These are phyloP conservation scores for Deroptyus accipitrinus DNA, from an alignment of 2,113 vertebrate genomes.

Conservation along the genomic window DNA sequence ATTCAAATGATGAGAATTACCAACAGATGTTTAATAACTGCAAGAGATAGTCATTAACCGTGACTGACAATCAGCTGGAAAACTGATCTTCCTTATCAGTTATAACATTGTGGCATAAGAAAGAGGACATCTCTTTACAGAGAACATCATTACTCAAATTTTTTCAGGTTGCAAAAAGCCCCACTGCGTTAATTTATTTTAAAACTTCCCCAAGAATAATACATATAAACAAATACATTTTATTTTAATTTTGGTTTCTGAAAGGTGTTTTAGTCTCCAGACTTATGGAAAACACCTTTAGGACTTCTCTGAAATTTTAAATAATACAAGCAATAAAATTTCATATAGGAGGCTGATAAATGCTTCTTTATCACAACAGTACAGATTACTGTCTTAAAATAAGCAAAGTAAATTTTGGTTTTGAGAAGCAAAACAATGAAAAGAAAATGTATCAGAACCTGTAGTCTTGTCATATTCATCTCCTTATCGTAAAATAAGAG, in stretches of 20 bases:
- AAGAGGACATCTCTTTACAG: background rate
- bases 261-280: background rate
- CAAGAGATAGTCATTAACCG: background rate
- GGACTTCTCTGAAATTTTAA: background rate
- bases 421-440: background rate
- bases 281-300: background rate
- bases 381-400: background rate
- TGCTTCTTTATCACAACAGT: background rate
- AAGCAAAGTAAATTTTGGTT: background rate
- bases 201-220: background rate
- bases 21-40: background rate
- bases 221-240: background rate
- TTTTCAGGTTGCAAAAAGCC: background rate
- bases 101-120: background rate
- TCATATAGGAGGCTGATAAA: background rate
- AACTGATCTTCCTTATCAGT: background rate
- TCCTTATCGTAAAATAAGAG: background rate
- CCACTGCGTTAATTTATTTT: background rate
- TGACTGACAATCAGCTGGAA: background rate
- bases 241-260: background rate
- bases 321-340: background rate
- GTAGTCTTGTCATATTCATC: background rate
- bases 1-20: background rate
- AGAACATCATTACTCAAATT: background rate
- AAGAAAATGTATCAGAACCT: background rate